A percentile compares a stretch with the other conserved stretches of the same genome.
phyloP scores from a whole-genome alignment of 1,140 invertebrate species.

The Palaemon carinicauda region DNA sequence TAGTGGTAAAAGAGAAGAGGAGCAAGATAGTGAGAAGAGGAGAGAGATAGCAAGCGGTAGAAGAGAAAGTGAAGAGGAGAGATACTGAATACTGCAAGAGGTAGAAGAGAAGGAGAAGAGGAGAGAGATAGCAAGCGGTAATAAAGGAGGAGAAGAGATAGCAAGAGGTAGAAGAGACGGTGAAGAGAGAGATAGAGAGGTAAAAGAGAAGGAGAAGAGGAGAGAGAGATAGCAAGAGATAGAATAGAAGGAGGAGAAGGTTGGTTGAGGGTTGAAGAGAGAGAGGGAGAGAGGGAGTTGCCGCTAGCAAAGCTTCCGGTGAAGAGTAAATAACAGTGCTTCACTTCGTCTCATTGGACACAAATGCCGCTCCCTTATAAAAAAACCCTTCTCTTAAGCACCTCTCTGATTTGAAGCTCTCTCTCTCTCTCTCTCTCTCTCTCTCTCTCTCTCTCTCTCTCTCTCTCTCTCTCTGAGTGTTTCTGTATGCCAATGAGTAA shows the following conservation, averaged over 20 bases:
- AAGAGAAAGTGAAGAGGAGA: not conserved
- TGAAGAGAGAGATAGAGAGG: not conserved
- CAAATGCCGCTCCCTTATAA: not conserved
- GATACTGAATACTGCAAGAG: too few species aligned
- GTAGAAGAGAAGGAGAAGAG: not conserved
- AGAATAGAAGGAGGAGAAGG: not conserved
- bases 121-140: too few species aligned
- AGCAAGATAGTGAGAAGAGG: too few species aligned
- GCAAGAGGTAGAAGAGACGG: not conserved
- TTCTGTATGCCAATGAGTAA: too few species aligned
- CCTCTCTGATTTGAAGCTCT: not conserved
- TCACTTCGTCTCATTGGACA: not conserved
- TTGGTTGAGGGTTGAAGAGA: not conserved
- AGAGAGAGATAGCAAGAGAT: too few species aligned
- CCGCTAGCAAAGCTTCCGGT: slow-evolving; percentile 26
- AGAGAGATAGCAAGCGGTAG: too few species aligned
- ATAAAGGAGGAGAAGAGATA: not conserved
- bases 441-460: not conserved
- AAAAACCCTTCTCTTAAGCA: not conserved
- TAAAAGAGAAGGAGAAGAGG: not conserved
- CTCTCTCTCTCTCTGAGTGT: too few species aligned
- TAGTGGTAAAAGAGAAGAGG: too few species aligned
- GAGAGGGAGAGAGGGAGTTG: not conserved
- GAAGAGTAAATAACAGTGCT: slow-evolving; percentile 31
- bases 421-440: not conserved